phyloP scores from a whole-genome alignment of 2,797 vertebrate genomes.

The Orestias chungarensis region DNA sequence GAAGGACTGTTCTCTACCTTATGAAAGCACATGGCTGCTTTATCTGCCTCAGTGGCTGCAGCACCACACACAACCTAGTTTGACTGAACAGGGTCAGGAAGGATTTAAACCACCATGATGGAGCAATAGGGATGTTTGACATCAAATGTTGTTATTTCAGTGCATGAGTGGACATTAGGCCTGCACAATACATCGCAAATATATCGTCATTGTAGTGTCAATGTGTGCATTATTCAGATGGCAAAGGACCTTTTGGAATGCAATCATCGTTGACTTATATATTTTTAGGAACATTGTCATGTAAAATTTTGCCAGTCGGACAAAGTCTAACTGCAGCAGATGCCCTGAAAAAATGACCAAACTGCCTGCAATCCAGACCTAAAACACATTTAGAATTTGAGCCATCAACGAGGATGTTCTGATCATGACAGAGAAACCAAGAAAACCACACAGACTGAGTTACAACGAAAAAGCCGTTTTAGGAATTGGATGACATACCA shows the following conservation, averaged over 20 bases:
- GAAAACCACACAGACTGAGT: too few relatives aligned
- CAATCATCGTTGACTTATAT: neutral
- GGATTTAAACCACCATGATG: constrained; percentile 15
- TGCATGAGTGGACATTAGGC: neutral
- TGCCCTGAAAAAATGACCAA: too few relatives aligned
- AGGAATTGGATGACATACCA: too few relatives aligned
- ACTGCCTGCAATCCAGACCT: too few relatives aligned
- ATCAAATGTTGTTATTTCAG: constrained; percentile 25
- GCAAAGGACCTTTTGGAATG: neutral
- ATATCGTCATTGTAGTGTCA: neutral
- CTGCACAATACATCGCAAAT: neutral
- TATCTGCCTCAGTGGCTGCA: constrained; percentile 57
- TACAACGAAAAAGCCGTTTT: too few relatives aligned
- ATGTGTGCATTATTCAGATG: neutral
- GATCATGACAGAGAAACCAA: too few relatives aligned
- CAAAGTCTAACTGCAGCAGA: neutral
- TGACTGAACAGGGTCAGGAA: constrained; percentile 75
- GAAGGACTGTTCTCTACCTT: constrained; percentile 46
- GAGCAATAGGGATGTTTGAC: constrained; percentile 38
- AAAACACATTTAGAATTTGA: too few relatives aligned
- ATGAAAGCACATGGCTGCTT: constrained; percentile 60
- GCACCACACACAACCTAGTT: constrained; percentile 55
- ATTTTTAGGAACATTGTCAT: neutral
- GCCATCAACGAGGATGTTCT: too few relatives aligned
- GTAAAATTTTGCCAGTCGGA: neutral